Evolutionary conservation across 2,113 vertebrate species (phyloP).

Genomic region (Origma solitaria): DNA sequence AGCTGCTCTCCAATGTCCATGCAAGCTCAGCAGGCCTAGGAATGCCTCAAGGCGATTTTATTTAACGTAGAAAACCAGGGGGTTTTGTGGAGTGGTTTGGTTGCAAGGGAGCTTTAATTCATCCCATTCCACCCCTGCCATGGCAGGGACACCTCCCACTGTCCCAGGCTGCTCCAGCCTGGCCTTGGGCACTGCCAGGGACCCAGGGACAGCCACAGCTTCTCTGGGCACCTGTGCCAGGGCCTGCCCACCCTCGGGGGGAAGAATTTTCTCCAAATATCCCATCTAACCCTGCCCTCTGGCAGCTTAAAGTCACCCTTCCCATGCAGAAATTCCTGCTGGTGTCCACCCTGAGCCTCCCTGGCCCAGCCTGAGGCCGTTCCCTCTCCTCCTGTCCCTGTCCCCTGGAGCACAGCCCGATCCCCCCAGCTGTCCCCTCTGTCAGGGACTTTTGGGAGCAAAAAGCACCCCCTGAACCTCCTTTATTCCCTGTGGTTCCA

Average conservation of each 20-base stretch:
- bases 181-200: neutral
- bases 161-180: fast-evolving
- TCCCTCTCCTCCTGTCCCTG: neutral
- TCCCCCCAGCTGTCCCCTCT: neutral
- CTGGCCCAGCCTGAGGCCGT: neutral
- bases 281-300: neutral
- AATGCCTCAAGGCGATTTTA: neutral
- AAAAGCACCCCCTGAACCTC: neutral
- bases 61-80: neutral
- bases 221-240: neutral
- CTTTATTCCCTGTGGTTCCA: neutral
- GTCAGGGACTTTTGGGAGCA: neutral
- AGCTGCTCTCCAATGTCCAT: neutral
- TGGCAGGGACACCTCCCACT: neutral
- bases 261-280: neutral
- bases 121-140: fast-evolving
- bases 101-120: neutral
- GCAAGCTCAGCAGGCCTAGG: neutral
- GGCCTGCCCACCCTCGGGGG: fast-evolving
- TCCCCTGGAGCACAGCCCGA: neutral
- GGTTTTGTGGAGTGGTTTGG: neutral
- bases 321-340: neutral
- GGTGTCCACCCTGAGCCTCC: fast-evolving
- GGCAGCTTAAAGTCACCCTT: neutral
- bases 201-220: neutral